These are phyloP conservation scores for Stenodera caucasica DNA, from an alignment of 2,888 invertebrate species.

Conservation along the genomic window DNA sequence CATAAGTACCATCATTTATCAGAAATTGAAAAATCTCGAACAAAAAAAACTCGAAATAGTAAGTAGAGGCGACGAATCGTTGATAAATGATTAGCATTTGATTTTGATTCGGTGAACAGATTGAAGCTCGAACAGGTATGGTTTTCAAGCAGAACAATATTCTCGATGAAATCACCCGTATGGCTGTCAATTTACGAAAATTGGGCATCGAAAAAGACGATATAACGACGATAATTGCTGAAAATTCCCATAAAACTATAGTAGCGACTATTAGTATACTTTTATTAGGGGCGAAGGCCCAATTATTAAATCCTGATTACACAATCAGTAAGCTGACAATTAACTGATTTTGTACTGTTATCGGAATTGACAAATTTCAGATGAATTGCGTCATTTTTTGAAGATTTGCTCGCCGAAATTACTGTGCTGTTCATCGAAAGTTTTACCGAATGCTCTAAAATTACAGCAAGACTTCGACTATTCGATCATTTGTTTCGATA, in stretches of 20 bases:
- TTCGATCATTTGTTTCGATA: neutral
- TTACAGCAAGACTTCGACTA: neutral
- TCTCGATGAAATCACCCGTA: neutral
- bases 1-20: neutral
- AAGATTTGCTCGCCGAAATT: conserved; percentile 6
- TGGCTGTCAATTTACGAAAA: neutral
- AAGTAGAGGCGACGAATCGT: too few species aligned
- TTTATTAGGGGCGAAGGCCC: neutral
- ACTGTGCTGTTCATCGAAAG: neutral
- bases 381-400: conserved; percentile 9
- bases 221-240: conserved; percentile 9
- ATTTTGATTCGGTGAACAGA: neutral
- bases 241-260: conserved; percentile 3
- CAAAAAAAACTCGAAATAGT: neutral
- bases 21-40: neutral
- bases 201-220: neutral
- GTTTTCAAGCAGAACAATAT: neutral
- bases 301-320: conserved; percentile 10
- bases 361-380: neutral
- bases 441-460: neutral
- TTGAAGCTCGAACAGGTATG: neutral
- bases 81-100: too few species aligned
- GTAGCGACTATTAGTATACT: neutral
- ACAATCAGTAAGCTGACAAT: neutral
- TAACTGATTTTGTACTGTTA: too few species aligned